A percentile compares a stretch with the other conserved stretches of the same genome.
Evolutionary conservation across 1,140 invertebrate genomes (phyloP).

Genomic region (Catajapyx aquilonaris): DNA sequence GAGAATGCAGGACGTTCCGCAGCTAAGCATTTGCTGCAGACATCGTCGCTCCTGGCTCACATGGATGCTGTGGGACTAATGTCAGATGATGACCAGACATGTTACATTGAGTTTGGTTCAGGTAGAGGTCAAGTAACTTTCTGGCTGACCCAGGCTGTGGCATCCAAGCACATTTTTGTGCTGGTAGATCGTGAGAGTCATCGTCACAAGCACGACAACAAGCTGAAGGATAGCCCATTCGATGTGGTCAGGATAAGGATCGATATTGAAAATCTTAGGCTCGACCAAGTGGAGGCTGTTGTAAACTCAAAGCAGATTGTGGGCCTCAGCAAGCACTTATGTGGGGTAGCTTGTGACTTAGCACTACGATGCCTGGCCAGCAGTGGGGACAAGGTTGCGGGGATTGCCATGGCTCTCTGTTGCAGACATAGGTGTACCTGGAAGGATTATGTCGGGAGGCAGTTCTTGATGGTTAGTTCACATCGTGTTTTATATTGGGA

Average conservation of each 20-base stretch:
- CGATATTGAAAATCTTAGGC: constrained; percentile 19
- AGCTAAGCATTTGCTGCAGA: constrained; percentile 17
- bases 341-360: constrained; percentile 25
- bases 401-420: no score
- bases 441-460: no score
- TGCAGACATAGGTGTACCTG: no score
- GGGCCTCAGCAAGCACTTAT: constrained; percentile 27
- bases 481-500: no score
- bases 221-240: constrained; percentile 15
- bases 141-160: constrained; percentile 19
- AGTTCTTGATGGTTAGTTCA: no score
- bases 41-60: constrained; percentile 13
- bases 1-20: no score
- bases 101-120: constrained; percentile 26
- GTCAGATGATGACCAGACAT: constrained; percentile 8
- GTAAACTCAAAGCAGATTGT: constrained; percentile 15
- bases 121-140: constrained; percentile 20
- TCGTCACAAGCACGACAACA: constrained; percentile 23
- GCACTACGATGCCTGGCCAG: background rate
- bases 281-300: constrained; percentile 18
- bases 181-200: constrained; percentile 22
- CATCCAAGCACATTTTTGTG: constrained; percentile 16
- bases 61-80: constrained; percentile 12
- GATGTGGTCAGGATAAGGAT: constrained; percentile 17
- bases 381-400: no score